Conservation (phyloP, 2,888 invertebrate species). For the Hoplodrina blanda region DNA sequence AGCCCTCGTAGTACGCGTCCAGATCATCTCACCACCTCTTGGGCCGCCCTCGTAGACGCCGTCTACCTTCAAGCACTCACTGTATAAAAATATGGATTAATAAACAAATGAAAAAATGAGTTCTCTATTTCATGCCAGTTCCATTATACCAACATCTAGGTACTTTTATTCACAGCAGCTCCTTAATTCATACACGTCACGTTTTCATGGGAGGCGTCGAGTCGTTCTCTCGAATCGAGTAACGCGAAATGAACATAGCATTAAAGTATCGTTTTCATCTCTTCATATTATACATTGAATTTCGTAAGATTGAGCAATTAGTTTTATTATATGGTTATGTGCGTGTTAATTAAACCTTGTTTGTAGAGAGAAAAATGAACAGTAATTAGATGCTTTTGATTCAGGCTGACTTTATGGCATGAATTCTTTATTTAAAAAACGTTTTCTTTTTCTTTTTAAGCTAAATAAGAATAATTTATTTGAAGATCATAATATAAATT, state of each 20-base stretch:
- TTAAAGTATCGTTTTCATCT: constrained; percentile 78
- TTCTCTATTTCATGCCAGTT: constrained; percentile 55
- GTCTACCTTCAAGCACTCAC: no score
- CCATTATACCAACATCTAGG: constrained; percentile 63
- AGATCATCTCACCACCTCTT: no score
- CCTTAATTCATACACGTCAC: constrained; percentile 88
- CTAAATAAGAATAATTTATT: no score
- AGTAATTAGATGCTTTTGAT: no score
- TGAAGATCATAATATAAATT: no score
- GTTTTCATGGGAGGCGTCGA: constrained; percentile 80
- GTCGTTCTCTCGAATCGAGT: constrained; percentile 80
- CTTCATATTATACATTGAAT: constrained; percentile 71
- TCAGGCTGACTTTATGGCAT: no score
- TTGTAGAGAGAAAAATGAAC: not conserved
- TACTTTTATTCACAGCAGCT: constrained; percentile 75
- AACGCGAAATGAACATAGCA: constrained; percentile 78
- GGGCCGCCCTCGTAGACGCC: no score
- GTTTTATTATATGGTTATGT: constrained; percentile 27
- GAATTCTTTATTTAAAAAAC: no score
- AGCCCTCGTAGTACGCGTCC: no score
- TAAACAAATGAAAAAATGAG: no score
- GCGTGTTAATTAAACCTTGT: not conserved
- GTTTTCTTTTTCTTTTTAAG: no score
- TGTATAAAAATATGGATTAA: no score
- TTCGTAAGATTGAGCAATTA: constrained; percentile 58